Evolutionary conservation across 2,113 vertebrate genomes (phyloP).

Genomic region (Sander vitreus): DNA sequence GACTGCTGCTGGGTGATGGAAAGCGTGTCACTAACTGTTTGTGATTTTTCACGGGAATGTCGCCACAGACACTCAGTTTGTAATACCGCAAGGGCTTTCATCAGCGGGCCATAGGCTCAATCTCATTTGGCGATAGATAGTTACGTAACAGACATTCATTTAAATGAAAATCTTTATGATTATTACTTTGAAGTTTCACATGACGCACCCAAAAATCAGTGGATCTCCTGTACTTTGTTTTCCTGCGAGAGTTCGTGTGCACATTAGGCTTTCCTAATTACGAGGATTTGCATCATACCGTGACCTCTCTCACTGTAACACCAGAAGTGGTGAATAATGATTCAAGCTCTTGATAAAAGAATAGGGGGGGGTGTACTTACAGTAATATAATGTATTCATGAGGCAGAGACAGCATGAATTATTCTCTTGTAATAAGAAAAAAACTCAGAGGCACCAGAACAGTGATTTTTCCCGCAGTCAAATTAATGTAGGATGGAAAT

Average conservation of each 20-base stretch:
- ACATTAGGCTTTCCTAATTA: conserved; percentile 55
- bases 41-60: too few species aligned
- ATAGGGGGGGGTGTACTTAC: conserved; percentile 9
- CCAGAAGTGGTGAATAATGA: conserved; percentile 50
- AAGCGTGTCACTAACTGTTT: too few species aligned
- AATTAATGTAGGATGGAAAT: conserved; percentile 61
- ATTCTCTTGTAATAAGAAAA: conserved; percentile 61
- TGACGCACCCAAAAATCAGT: neutral
- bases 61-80: too few species aligned
- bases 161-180: too few species aligned
- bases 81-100: too few species aligned
- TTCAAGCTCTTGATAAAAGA: conserved; percentile 60
- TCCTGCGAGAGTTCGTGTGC: conserved; percentile 16
- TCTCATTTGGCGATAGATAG: too few species aligned
- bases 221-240: neutral
- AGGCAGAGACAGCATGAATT: conserved; percentile 68
- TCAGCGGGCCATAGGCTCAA: too few species aligned
- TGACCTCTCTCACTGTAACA: conserved; percentile 34
- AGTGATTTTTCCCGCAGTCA: conserved; percentile 59
- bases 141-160: too few species aligned
- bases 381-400: conserved; percentile 69
- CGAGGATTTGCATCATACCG: conserved; percentile 43
- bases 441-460: conserved; percentile 58
- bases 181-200: neutral
- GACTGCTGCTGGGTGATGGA: too few species aligned